Evolutionary conservation across 2,797 vertebrate species (phyloP).

Genomic region (Gallinago solitaria): DNA sequence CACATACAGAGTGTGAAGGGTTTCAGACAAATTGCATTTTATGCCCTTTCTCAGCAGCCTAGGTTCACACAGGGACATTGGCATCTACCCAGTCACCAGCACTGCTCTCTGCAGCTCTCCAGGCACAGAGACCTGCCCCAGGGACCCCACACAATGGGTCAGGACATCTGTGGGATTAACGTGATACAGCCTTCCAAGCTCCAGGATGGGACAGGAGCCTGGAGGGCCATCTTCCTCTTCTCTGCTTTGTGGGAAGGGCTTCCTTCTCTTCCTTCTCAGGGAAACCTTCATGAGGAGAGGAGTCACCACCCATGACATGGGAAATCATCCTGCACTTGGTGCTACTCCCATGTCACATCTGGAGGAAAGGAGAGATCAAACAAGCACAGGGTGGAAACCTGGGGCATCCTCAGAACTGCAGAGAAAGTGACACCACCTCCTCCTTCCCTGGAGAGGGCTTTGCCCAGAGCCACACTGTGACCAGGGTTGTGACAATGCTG

Average conservation of each 20-base stretch:
- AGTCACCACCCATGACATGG: not conserved
- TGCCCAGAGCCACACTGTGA: not conserved
- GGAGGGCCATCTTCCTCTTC: not conserved
- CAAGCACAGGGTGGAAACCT: not conserved
- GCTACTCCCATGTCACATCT: not conserved
- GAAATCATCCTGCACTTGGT: not conserved
- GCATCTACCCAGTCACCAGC: not conserved
- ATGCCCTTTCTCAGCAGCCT: fast-evolving
- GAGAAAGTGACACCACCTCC: not conserved
- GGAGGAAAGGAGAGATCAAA: not conserved
- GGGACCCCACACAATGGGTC: not conserved
- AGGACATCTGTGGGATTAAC: not conserved
- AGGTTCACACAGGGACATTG: not conserved
- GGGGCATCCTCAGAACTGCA: not conserved
- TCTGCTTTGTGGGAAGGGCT: not conserved
- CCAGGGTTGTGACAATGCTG: not conserved
- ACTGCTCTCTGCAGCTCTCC: not conserved
- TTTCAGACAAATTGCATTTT: not conserved
- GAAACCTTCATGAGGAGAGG: not conserved
- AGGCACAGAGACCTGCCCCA: not conserved
- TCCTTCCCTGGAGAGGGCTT: not conserved
- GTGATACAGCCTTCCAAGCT: not conserved
- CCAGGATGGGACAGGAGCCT: not conserved
- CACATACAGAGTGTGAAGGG: not conserved
- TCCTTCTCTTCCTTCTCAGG: not conserved